Percentiles rank a stretch among this genome's conserved stretches.
Evolutionary conservation across 2,888 invertebrate species (phyloP).

Genomic region (Nomada fabriciana): DNA sequence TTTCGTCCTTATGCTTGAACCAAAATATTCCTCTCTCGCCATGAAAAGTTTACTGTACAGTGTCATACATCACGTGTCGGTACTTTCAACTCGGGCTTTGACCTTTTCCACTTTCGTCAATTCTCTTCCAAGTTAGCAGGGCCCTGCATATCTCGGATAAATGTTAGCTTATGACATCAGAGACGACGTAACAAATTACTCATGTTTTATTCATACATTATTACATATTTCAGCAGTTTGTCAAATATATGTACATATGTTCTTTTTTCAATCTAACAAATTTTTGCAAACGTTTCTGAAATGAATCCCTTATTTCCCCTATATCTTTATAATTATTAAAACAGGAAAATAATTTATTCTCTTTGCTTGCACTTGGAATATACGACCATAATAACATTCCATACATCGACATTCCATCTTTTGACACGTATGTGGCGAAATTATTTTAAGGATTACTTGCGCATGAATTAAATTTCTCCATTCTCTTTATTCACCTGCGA

Average conservation of each 20-base stretch:
- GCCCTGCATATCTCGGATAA: conserved; percentile 12
- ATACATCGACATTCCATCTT: too few relatives aligned
- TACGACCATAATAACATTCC: too few relatives aligned
- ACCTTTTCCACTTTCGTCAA: conserved; percentile 11
- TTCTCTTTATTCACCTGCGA: conserved; percentile 19
- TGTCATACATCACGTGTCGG: conserved; percentile 1
- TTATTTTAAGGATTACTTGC: neutral
- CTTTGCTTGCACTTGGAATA: neutral
- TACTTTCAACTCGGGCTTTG: conserved; percentile 10
- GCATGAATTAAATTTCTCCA: conserved; percentile 25
- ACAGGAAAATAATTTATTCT: neutral
- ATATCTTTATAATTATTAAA: neutral
- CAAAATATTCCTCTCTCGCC: neutral
- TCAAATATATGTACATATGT: too few relatives aligned
- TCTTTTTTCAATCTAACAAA: too few relatives aligned
- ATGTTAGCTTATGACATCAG: conserved; percentile 1
- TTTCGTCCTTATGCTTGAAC: neutral
- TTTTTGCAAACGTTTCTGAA: neutral
- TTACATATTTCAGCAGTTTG: too few relatives aligned
- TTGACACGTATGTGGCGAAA: neutral
- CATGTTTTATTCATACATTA: conserved; percentile 27
- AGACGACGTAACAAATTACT: conserved; percentile 18
- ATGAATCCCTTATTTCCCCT: neutral
- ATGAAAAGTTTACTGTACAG: conserved; percentile 6
- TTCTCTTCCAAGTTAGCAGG: conserved; percentile 6